Evolutionary conservation across 2,888 invertebrate species (phyloP).

Genomic region (Troides oblongomaculatus): DNA sequence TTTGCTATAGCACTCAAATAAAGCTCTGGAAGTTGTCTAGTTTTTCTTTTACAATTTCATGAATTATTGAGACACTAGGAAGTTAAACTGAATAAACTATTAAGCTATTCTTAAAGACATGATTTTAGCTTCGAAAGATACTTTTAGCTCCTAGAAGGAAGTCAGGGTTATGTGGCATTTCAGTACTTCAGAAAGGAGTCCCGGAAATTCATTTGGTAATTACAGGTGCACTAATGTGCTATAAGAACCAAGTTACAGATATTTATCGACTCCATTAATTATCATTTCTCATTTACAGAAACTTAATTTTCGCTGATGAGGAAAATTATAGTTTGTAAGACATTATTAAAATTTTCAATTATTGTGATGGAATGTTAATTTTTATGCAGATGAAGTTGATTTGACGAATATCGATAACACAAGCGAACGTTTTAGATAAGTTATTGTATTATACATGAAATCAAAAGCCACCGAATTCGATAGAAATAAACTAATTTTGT

Average conservation of each 20-base stretch:
- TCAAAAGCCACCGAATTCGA: not conserved
- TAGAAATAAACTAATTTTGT: conserved; percentile 1
- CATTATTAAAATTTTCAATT: conserved; percentile 58
- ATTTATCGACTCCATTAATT: not conserved
- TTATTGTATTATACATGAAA: conserved; percentile 2
- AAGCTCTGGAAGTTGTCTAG: no score
- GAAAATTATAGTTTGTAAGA: conserved; percentile 22
- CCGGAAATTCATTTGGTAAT: not conserved
- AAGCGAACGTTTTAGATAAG: conserved; percentile 21
- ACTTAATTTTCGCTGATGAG: not conserved
- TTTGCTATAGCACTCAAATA: no score
- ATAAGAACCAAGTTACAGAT: not conserved
- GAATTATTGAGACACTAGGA: no score
- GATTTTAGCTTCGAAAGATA: no score
- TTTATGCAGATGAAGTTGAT: conserved; percentile 39
- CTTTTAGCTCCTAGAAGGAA: no score
- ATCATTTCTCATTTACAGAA: not conserved
- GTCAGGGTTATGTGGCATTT: no score
- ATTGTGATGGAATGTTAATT: conserved; percentile 51
- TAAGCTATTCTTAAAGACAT: no score
- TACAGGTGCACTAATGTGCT: not conserved
- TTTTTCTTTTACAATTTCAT: no score
- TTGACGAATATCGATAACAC: conserved; percentile 35
- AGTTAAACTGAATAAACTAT: no score
- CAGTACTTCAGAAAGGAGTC: no score